Evolutionary conservation across 2,888 invertebrate genomes (phyloP), one percentile per base, ranked within the genome.

Genomic region (Andrena flavipes): DNA sequence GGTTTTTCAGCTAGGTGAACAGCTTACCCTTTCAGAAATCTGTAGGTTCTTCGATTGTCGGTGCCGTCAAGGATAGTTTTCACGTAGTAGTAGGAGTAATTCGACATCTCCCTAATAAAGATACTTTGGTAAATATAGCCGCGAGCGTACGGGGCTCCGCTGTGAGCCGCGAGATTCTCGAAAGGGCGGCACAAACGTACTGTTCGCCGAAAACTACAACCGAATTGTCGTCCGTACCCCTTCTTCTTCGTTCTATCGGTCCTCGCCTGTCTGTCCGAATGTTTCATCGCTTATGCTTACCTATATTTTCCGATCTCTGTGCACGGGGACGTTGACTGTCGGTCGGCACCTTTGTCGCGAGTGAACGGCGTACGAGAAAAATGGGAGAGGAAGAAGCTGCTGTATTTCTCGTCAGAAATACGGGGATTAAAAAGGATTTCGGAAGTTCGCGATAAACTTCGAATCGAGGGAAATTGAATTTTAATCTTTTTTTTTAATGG

Each of bases 11-110:
- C 7, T 13, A 8, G 8, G 20, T 56, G 20, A 10, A 51, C n/a
- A 67, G 72, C 92, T 92, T 87, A 92, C 92, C 92, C 92, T 80
- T 87, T 92, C 13, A 90, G 70, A 49, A 92, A 92, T 85, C 90
- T 92, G 56, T 90, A 88, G 8, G 87, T 90, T 72, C 86, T 90
- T 29, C 90, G 78, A 49, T 82, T 84, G 16, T 90, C 88, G 59
- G 87, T 82, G 10, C 84, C 86, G 54, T 88, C 90, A 60, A 77
- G 76, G 63, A 92, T 79, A 20, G 89, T 86, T 86, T 91, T 91
- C 56, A 89, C 88, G 81, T 92, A 92, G 71, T 90, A 91, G 69
- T 92, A 92, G 60, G 91, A 90, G 60, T 91, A 92, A 85, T 90
- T 92, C 48, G 89, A 88, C 92, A 91, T 92, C 62, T 56, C 73